Evolutionary conservation across 2,888 invertebrate species (phyloP), one percentile per base, ranked within the genome.

Genomic region (Mechanitis mazaeus): DNA sequence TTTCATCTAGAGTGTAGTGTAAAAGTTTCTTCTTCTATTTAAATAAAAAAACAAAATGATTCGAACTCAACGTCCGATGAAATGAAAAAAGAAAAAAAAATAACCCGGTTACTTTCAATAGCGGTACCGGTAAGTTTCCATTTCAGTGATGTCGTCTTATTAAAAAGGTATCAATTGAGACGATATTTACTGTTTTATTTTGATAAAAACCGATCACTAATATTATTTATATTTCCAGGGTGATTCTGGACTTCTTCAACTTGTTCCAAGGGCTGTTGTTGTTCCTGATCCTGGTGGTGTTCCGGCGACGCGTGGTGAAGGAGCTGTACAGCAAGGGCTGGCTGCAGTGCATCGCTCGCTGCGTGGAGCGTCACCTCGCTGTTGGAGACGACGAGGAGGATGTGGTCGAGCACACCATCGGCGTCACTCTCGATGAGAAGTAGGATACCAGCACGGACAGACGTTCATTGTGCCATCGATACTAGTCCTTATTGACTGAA

Each of bases 231-330:
- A 67, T 56, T 85, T 84, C 66, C 84, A 93, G 93, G 92, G 76
- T 87, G 6, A 76, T 92, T 33, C 79, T 91, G 2, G 93, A 94
- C 78, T 77, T 91, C 47, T 79, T 93, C 66, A 94, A 93, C 79
- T 79, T 88, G 1, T 79, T 93, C 4, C 93, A 93, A 82, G 94
- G 94, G 0, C 69, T 92, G n/a, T 69, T 93, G 50, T 91, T 93
- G 71, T 93, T 93, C 76, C 64, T 93, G 35, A 76, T 93, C 53
- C 75, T 93, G 63, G 92, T 93, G n/a, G 85, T 92, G 45, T 91
- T 91, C 67, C 81, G 93, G 7, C 88, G 87, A 66, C 81, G 91
- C 5, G 91, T 91, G 0, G 71, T 92, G 9, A 85, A 91, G 65
- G 85, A 77, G 1, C 69, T 87, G 75, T 72, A 79, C 61, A 74